phyloP scores from a whole-genome alignment of 2,888 invertebrate species.

The Rhynchonema sp. region DNA sequence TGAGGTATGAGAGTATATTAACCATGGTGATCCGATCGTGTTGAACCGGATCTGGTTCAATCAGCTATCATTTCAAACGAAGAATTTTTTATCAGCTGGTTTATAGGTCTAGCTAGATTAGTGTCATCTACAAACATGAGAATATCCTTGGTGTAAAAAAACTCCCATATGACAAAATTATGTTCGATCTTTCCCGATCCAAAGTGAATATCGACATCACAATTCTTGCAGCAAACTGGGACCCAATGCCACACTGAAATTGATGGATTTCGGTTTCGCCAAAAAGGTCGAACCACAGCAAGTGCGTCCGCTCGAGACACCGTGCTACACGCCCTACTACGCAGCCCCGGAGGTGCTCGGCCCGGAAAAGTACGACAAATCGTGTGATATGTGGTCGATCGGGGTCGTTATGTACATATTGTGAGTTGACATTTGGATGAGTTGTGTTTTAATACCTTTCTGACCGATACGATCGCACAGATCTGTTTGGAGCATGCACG shows the following conservation, averaged over 20 bases:
- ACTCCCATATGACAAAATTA: no score
- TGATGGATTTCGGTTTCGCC: conserved; percentile 98
- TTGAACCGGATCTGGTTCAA: no score
- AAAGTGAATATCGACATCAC: no score
- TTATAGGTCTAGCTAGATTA: no score
- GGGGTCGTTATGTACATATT: conserved; percentile 98
- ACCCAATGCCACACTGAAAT: conserved; percentile 60
- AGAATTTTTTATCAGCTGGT: no score
- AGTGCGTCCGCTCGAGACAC: conserved; percentile 77
- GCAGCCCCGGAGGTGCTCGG: conserved; percentile 63
- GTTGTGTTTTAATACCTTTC: neutral
- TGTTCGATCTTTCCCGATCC: no score
- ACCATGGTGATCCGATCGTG: no score
- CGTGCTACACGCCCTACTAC: conserved; percentile 97
- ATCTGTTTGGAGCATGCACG: neutral
- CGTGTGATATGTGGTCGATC: conserved; percentile 96
- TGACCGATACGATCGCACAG: neutral
- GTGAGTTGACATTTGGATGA: conserved; percentile 36
- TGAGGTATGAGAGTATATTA: no score
- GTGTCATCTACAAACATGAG: no score
- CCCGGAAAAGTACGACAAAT: conserved; percentile 91
- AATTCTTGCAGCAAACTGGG: conserved; percentile 23
- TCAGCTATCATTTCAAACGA: no score
- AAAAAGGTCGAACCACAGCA: conserved; percentile 55
- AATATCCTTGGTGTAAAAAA: no score